phyloP scores from a whole-genome alignment of 2,113 vertebrate species.

The Eonycteris spelaea region DNA sequence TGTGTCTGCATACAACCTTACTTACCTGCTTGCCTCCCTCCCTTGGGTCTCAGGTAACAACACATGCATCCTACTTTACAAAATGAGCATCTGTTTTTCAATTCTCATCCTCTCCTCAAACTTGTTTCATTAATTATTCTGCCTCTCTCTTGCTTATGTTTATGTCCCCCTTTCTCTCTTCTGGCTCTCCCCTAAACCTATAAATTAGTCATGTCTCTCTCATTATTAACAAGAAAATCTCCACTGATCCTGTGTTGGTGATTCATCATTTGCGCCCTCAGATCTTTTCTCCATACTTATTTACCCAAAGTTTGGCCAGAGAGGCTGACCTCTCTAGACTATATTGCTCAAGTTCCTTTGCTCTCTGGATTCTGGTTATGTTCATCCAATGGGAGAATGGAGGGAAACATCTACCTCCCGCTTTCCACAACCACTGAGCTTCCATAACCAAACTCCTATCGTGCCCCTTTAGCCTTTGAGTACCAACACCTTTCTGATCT shows the following conservation, averaged over 20 bases:
- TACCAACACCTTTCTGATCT: not conserved
- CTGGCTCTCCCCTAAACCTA: not conserved
- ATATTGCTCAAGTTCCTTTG: not conserved
- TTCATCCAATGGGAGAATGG: not conserved
- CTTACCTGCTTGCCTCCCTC: not conserved
- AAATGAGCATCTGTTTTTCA: not conserved
- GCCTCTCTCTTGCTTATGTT: not conserved
- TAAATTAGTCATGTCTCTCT: not conserved
- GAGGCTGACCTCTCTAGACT: not conserved
- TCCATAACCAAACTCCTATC: not conserved
- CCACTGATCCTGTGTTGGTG: not conserved
- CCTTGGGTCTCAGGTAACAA: not conserved
- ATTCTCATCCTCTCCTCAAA: not conserved
- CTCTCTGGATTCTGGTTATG: not conserved
- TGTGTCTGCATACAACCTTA: rapidly evolving
- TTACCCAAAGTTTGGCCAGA: not conserved
- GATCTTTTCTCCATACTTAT: not conserved
- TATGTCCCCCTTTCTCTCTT: not conserved
- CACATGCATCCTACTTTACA: not conserved
- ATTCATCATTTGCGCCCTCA: not conserved
- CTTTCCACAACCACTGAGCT: not conserved
- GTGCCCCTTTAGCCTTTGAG: not conserved
- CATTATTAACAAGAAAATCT: not conserved
- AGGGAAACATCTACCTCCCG: not conserved
- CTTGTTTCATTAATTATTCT: not conserved